Percentiles rank a stretch among this genome's conserved stretches.
Conservation (phyloP, 2,888 invertebrate species). For the Drosophila neotestacea region DNA sequence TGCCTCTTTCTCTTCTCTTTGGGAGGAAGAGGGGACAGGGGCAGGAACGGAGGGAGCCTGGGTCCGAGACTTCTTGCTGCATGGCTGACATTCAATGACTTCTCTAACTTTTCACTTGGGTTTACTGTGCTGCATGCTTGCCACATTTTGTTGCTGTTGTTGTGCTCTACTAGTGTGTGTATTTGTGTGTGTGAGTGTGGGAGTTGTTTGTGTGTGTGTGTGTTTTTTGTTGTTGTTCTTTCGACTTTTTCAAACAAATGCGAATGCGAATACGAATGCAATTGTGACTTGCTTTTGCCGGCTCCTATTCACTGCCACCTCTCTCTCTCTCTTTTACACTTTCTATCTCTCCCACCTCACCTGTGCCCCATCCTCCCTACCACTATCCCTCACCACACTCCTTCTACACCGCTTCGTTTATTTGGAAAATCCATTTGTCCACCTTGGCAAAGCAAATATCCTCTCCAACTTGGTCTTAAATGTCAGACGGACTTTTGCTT, state of each 20-base stretch:
- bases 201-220: conserved; percentile 20
- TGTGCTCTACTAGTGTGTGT: conserved; percentile 15
- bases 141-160: conserved; percentile 29
- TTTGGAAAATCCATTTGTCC: conserved; percentile 79
- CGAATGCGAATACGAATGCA: conserved; percentile 66
- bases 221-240: conserved; percentile 63
- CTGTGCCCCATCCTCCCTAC: background rate
- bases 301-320: background rate
- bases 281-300: conserved; percentile 49
- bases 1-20: background rate
- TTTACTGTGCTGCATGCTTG: conserved; percentile 63
- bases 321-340: no score
- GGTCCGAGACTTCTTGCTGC: conserved; percentile 60
- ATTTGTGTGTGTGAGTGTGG: conserved; percentile 18
- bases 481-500: conserved; percentile 64
- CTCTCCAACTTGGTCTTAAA: conserved; percentile 28
- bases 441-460: conserved; percentile 56
- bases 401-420: conserved; percentile 42
- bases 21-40: background rate
- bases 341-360: background rate
- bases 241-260: conserved; percentile 68
- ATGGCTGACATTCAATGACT: conserved; percentile 80
- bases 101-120: conserved; percentile 72
- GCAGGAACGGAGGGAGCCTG: conserved; percentile 3
- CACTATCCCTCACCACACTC: background rate